These are phyloP conservation scores for Clivina fossor DNA, from an alignment of 2,888 invertebrate species.

Conservation along the genomic window DNA sequence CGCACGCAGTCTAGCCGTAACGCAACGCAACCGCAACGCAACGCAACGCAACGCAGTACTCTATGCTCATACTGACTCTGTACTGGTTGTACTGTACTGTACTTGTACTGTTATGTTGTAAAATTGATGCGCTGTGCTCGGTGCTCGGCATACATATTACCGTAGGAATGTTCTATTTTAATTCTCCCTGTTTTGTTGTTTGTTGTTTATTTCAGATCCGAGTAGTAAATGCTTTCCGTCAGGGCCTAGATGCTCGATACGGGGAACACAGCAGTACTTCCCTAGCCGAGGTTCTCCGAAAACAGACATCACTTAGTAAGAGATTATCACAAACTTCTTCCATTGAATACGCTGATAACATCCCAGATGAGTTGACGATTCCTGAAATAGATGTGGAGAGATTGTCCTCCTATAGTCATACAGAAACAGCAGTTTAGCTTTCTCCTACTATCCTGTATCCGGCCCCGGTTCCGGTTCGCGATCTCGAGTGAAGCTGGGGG, in stretches of 20 bases:
- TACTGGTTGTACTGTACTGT: slow-evolving; percentile 48
- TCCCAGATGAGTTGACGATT: slow-evolving; percentile 84
- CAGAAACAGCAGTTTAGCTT: slow-evolving; percentile 87
- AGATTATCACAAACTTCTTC: slow-evolving; percentile 89
- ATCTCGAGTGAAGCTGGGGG: slow-evolving; percentile 26
- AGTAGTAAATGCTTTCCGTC: slow-evolving; percentile 99
- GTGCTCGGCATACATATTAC: slow-evolving; percentile 47
- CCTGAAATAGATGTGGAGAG: slow-evolving; percentile 92
- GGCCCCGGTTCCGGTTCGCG: slow-evolving; percentile 29
- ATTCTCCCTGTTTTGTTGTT: slow-evolving; percentile 56
- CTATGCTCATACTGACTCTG: slow-evolving; percentile 33
- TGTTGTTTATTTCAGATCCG: slow-evolving; percentile 84
- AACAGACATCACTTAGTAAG: slow-evolving; percentile 90
- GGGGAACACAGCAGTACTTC: slow-evolving; percentile 91
- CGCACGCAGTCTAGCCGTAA: neutral
- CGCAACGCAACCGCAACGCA: slow-evolving; percentile 12
- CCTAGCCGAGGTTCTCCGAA: slow-evolving; percentile 89
- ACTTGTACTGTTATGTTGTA: slow-evolving; percentile 51
- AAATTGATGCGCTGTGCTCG: slow-evolving; percentile 48
- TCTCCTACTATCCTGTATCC: slow-evolving; percentile 37
- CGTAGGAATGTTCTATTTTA: slow-evolving; percentile 49
- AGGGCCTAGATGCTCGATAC: slow-evolving; percentile 94
- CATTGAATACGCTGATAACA: slow-evolving; percentile 88
- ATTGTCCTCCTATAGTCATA: slow-evolving; percentile 90
- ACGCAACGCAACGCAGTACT: slow-evolving; percentile 16